Evolutionary conservation across 1,140 invertebrate species (phyloP).

Genomic region (Venturia canescens): DNA sequence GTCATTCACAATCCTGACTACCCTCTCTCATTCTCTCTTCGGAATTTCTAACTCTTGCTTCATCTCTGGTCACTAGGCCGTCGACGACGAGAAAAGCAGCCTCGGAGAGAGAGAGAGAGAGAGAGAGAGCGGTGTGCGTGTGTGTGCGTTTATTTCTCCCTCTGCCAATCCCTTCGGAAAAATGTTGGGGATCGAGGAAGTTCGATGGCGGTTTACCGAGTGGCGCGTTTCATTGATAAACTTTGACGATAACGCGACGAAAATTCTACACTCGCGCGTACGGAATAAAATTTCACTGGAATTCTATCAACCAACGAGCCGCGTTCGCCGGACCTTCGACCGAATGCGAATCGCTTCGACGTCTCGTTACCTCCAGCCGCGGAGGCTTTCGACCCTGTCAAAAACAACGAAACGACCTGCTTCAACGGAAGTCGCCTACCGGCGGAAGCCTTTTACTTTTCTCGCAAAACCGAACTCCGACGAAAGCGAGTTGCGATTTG

Average conservation of each 20-base stretch:
- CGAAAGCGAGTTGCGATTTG: too few species aligned
- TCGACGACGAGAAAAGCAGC: constrained; percentile 49
- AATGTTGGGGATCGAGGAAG: constrained; percentile 26
- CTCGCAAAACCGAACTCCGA: too few species aligned
- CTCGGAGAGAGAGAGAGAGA: constrained; percentile 43
- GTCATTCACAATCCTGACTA: constrained; percentile 73
- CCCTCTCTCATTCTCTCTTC: constrained; percentile 31
- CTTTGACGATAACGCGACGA: not conserved
- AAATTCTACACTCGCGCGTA: not conserved
- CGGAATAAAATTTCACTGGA: not conserved
- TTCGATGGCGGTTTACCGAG: constrained; percentile 3
- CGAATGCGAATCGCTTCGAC: too few species aligned
- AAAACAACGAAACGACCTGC: too few species aligned
- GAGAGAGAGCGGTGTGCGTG: not conserved
- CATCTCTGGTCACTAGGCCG: constrained; percentile 47
- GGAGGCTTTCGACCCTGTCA: too few species aligned
- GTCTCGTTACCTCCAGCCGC: too few species aligned
- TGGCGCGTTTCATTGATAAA: constrained; percentile 3
- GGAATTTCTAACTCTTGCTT: constrained; percentile 55
- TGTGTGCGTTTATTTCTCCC: not conserved
- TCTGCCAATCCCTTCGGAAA: constrained; percentile 6
- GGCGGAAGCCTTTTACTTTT: too few species aligned
- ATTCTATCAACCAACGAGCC: not conserved
- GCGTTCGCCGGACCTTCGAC: too few species aligned
- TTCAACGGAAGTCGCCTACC: too few species aligned